A percentile compares a stretch with the other conserved stretches of the same genome.
Conservation (phyloP, 2,113 vertebrate genomes). For the Dendropsophus ebraccatus region DNA sequence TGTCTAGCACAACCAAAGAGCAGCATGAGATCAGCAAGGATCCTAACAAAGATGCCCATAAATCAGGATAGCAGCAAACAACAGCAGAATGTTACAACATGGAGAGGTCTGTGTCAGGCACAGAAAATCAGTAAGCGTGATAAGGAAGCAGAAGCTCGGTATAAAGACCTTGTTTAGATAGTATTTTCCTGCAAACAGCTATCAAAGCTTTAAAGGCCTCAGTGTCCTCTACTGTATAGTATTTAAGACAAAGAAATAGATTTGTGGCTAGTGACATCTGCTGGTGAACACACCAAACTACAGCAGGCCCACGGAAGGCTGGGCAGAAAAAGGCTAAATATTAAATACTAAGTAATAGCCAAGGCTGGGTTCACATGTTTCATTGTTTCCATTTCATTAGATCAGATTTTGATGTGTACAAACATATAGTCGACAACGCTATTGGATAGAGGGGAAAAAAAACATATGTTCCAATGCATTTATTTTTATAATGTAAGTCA, state of each 20-base stretch:
- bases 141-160: background rate
- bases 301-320: background rate
- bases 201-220: background rate
- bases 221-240: background rate
- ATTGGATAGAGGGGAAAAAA: too few relatives aligned
- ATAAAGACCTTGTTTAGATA: background rate
- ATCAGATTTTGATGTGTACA: too few relatives aligned
- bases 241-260: background rate
- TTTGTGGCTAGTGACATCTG: constrained; percentile 14
- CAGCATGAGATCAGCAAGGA: background rate
- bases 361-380: too few relatives aligned
- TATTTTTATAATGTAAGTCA: too few relatives aligned
- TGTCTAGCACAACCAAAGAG: background rate
- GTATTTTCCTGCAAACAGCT: background rate
- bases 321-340: background rate
- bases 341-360: background rate
- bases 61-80: constrained; percentile 1
- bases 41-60: constrained; percentile 5
- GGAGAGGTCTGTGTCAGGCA: constrained; percentile 7
- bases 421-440: too few relatives aligned
- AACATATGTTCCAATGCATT: too few relatives aligned
- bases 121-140: constrained; percentile 8
- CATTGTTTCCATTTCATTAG: too few relatives aligned
- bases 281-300: background rate
- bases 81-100: background rate